Evolutionary conservation across 2,113 vertebrate species (phyloP), one percentile per base, ranked within the genome.

Genomic region (Gymnarchus niloticus): DNA sequence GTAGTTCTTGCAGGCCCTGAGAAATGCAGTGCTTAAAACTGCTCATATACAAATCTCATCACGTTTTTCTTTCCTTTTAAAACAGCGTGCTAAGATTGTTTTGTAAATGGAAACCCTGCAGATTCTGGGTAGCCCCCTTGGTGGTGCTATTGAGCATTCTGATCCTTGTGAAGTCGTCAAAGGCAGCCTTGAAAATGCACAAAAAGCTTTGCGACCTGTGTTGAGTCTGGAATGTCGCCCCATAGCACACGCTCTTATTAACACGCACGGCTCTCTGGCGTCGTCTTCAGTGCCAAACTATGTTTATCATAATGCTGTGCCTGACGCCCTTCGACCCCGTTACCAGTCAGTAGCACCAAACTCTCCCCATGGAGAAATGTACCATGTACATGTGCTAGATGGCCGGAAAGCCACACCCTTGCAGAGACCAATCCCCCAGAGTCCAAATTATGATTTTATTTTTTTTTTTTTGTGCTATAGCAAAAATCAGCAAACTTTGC

Each of bases 71-170:
- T 19, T 69, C 1, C 10, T 69, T 69, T 69, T 37, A 69, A 69
- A 69, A 69, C 77, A 80, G 37, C 41, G 12, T 46, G 44, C 48
- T 80, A 0, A 80, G 3, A n/a, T n/a, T 25, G 48, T 80, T n/a
- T 23, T 48, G 46, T 25, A 25, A 80, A 80, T 8, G 9, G 77
- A 80, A 69, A 37, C 37, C 28, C 61, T 69, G 61, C 28, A 69
- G 61, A 33, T 77, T 48, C 41, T 37, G 0, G 19, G 12, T 28
- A 57, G n/a, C 85, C 56, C 57, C 25, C 56, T 81, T 49, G 85
- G 86, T 51, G 87, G 83, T 56, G 56, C 83, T 83, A 52, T 83
- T 77, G 73, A 77, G 84, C 82, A 83, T 51, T 41, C 12, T 85
- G 77, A 49, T 41, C 49, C 9, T 12, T 73, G 59, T 84, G 57